Evolutionary conservation across 2,888 invertebrate species (phyloP), one percentile per base, ranked within the genome.

Genomic region (Automeris io): DNA sequence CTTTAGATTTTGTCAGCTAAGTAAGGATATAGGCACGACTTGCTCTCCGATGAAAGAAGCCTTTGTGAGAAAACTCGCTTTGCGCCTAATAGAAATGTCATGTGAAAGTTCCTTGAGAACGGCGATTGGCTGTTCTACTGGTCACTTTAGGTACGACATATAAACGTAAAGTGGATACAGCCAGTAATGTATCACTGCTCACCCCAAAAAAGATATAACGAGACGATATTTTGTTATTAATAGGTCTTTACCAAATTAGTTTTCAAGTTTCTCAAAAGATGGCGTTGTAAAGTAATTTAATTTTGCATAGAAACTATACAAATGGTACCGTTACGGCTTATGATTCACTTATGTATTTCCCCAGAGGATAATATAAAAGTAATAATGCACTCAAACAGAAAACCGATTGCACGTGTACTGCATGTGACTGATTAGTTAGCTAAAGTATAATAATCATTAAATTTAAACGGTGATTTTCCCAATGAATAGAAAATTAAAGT

Each of bases 201-300:
- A n/a, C n/a, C n/a, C n/a, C n/a, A n/a, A n/a, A n/a, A n/a, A n/a
- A n/a, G n/a, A n/a, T n/a, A n/a, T n/a, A n/a, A n/a, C n/a, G n/a
- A n/a, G n/a, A n/a, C n/a, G n/a, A n/a, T 33, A 21, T 21, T 18
- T 3, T 7, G 7, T 19, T 19, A 11, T 12, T 12, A 13, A 7
- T 24, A n/a, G 18, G n/a, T 18, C n/a, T 8, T 7, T 6, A 5
- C 7, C 18, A 18, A 37, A 7, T 11, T 46, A 35, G 33, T 49
- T 39, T 37, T 2, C 18, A 38, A 12, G n/a, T 39, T 39, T 11
- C 29, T 42, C 22, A 34, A 36, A 24, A 48, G 47, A 40, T 46
- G 42, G 40, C 53, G 42, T 9, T 48, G 18, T 40, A 33, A 40
- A 21, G 29, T 32, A 13, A 31, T 22, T 45, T 43, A 45, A 3